These are phyloP conservation scores for Hiodon alosoides DNA, from an alignment of 2,113 vertebrate genomes.

Conservation along the genomic window DNA sequence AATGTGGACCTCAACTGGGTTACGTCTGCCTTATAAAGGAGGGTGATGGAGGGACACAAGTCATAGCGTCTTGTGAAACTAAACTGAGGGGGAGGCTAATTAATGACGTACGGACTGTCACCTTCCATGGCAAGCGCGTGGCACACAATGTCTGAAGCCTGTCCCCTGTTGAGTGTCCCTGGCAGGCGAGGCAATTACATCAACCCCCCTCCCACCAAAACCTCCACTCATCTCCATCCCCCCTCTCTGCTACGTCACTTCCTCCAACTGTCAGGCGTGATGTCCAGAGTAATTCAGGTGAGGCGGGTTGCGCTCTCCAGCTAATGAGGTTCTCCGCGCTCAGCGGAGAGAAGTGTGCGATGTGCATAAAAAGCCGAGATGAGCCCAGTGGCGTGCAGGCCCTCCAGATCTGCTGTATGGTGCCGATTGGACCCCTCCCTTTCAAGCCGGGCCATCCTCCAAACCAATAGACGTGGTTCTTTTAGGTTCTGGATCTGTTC, in stretches of 20 bases:
- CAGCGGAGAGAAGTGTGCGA: too few species aligned
- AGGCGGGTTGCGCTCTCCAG: too few species aligned
- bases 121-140: neutral
- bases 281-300: neutral
- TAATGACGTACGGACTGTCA: neutral
- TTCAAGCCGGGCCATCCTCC: neutral
- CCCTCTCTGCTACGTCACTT: neutral
- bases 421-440: too few species aligned
- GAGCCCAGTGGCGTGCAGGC: too few species aligned
- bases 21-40: neutral
- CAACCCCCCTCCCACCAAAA: neutral
- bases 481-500: neutral
- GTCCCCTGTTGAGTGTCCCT: neutral
- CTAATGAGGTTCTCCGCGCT: too few species aligned
- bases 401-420: too few species aligned
- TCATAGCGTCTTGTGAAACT: too few species aligned
- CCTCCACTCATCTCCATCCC: neutral
- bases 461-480: neutral
- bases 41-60: neutral
- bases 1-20: neutral
- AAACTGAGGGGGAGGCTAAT: constrained; percentile 2
- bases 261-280: neutral
- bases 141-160: neutral
- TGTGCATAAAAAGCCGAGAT: too few species aligned
- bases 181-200: neutral